Evolutionary conservation across 2,888 invertebrate species (phyloP), one percentile per base, ranked within the genome.

Genomic region (Nemapogon koenigi): DNA sequence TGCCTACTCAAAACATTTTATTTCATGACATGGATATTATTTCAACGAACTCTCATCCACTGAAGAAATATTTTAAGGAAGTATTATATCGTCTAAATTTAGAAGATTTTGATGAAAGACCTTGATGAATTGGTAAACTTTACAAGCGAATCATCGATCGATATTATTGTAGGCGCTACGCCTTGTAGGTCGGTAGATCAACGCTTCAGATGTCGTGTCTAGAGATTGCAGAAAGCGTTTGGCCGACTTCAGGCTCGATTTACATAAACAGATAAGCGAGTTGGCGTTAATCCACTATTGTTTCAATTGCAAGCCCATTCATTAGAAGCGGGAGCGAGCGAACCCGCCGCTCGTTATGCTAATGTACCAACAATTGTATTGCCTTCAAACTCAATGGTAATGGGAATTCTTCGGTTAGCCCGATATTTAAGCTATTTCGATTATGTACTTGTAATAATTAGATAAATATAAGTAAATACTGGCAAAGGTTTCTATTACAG

Each of bases 261-360:
- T 62, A 53, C 61, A 62, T 61, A 60, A 62, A 53, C 53, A 57
- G 64, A 60, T 64, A 61, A 62, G 59, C 54, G 56, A 54, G 59
- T 59, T 55, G 62, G 57, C 54, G 57, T 51, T 66, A 66, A 66
- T 65, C 60, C 63, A 62, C 62, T 62, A 63, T 63, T 65, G 69
- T 70, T 70, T 70, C 69, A 70, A 68, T 70, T 64, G 66, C 67
- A 57, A 57, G 62, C 54, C 69, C 59, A 65, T 71, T 70, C 66
- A 71, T 71, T 68, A 71, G 57, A 52, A 53, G 43, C 50, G 50
- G 48, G 49, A 46, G 55, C 52, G 53, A 46, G 55, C 52, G 52
- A 50, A n/a, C n/a, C n/a, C 47, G 49, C 42, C 49, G 57, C 61
- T 64, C 65, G 66, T 69, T 70, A 70, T 68, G 68, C 55, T 67